Percentiles rank a stretch among this genome's conserved stretches.
These are phyloP conservation scores for Heliopora coerulea DNA, from an alignment of 92 coral and sea anemone genomes.

Conservation along the genomic window DNA sequence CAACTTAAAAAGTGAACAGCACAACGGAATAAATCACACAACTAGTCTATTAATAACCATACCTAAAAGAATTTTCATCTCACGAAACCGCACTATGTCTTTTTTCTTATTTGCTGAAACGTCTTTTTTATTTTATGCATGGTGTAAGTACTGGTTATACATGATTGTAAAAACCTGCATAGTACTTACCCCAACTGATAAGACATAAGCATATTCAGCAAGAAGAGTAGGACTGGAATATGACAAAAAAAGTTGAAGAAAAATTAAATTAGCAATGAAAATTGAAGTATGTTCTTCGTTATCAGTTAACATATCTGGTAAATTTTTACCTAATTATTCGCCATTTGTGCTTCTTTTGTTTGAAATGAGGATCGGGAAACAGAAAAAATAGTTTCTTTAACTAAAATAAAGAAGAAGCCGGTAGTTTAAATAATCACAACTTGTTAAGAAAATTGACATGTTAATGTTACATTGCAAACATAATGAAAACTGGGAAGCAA, in stretches of 20 bases:
- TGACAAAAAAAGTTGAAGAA: neutral
- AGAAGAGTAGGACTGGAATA: conserved; percentile 73
- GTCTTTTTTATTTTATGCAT: no score
- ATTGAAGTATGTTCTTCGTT: no score
- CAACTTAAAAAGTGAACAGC: no score
- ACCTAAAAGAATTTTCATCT: no score
- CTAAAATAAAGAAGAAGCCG: conserved; percentile 47
- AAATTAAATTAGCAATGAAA: neutral
- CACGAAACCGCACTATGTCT: no score
- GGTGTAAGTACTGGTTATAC: no score
- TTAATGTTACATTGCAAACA: no score
- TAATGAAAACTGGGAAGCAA: no score
- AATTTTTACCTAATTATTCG: conserved; percentile 76
- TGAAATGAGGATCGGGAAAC: conserved; percentile 98
- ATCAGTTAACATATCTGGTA: neutral
- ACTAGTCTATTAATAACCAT: no score
- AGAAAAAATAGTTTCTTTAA: conserved; percentile 90
- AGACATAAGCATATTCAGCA: conserved; percentile 90
- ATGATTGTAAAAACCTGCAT: neutral
- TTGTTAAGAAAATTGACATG: no score
- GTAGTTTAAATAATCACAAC: neutral
- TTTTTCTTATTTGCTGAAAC: no score
- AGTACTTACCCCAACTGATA: conserved; percentile 82
- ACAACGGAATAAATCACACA: no score
- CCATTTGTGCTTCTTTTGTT: conserved; percentile 98